Conservation (phyloP, 2,888 invertebrate species). For the Drosophila meridiana region DNA sequence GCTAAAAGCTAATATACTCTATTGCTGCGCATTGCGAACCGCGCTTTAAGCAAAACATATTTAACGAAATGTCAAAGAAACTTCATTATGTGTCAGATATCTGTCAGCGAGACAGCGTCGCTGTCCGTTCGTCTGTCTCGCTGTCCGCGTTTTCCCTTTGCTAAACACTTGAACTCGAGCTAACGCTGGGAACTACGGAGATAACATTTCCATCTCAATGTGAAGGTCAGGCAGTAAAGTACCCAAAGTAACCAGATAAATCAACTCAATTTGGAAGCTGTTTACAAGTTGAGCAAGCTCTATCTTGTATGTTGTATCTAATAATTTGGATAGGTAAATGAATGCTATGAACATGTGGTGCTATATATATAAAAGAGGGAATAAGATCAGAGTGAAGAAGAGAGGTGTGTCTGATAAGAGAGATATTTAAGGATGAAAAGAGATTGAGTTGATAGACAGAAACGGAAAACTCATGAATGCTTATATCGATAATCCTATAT, state of each 20-base stretch:
- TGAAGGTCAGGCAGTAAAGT: constrained; percentile 14
- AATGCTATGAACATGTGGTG: neutral
- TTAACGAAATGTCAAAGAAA: constrained; percentile 43
- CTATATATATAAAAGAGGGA: neutral
- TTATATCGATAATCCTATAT: neutral
- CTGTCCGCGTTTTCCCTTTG: constrained; percentile 29
- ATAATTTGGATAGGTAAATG: neutral
- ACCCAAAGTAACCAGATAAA: neutral
- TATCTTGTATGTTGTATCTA: neutral
- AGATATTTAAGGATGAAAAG: neutral
- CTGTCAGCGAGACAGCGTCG: constrained; percentile 10
- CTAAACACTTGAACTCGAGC: constrained; percentile 31
- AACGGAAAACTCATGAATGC: too few species aligned
- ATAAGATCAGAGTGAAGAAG: too few species aligned
- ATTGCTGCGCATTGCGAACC: neutral
- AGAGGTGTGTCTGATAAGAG: neutral
- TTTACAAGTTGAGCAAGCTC: neutral
- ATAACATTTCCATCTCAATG: constrained; percentile 29
- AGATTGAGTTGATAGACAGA: neutral
- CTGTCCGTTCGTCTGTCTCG: neutral
- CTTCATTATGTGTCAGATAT: constrained; percentile 47
- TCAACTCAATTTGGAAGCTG: constrained; percentile 5
- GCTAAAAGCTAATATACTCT: constrained; percentile 4
- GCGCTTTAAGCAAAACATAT: constrained; percentile 10
- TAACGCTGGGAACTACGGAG: constrained; percentile 42